A percentile compares a stretch with the other conserved stretches of the same genome.
Conservation (phyloP, 2,797 vertebrate genomes). For the Chelidonichthys spinosus region DNA sequence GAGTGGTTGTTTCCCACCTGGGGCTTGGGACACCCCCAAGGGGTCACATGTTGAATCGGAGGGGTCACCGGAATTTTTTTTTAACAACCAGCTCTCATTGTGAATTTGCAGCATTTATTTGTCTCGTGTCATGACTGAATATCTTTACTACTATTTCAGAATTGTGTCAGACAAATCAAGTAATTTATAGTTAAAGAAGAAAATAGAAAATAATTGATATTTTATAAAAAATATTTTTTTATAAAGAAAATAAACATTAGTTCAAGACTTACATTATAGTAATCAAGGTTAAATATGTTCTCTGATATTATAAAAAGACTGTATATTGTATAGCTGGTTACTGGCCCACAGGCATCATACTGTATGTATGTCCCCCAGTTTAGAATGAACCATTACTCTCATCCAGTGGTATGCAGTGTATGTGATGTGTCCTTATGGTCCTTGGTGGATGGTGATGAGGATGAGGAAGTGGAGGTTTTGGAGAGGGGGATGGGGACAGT, state of each 20-base stretch:
- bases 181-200: background rate
- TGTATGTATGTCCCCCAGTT: slow-evolving; percentile 36
- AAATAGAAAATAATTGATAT: background rate
- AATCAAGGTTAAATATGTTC: background rate
- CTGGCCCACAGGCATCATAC: background rate
- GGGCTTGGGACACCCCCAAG: background rate
- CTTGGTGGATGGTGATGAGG: slow-evolving; percentile 50
- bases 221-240: too few relatives aligned
- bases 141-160: background rate
- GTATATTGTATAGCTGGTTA: background rate
- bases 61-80: background rate
- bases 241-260: background rate
- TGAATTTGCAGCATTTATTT: background rate
- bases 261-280: background rate
- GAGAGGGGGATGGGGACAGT: slow-evolving; percentile 45
- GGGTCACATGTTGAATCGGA: background rate
- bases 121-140: background rate
- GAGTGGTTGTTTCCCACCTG: background rate
- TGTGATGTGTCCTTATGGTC: slow-evolving; percentile 47
- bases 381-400: slow-evolving; percentile 47
- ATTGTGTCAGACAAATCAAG: background rate
- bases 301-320: background rate
- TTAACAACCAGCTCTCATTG: background rate
- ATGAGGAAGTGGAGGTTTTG: slow-evolving; percentile 45
- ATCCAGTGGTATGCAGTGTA: slow-evolving; percentile 28